These are phyloP conservation scores for Alviniconcha marisindica DNA, from an alignment of 1,140 invertebrate species.

Conservation along the genomic window DNA sequence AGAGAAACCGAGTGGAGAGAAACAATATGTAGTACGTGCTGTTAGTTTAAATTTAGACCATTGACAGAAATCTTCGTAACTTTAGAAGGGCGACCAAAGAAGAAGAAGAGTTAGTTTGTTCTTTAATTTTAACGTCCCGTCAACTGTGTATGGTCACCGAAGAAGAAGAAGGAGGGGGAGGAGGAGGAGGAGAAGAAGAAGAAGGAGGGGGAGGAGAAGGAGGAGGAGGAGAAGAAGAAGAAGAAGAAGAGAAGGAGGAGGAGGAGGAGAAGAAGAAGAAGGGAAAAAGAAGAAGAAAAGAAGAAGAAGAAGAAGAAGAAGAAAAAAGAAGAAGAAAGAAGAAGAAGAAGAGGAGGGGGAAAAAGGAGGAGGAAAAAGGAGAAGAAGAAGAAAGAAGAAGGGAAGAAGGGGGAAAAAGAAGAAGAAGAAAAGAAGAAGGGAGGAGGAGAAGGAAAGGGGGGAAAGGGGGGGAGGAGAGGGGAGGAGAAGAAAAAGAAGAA, in stretches of 20 bases:
- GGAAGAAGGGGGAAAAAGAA: neutral
- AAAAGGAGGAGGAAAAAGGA: neutral
- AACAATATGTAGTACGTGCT: too few species aligned
- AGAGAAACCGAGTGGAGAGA: too few species aligned
- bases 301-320: neutral
- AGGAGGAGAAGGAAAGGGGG: too few species aligned
- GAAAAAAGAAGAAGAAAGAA: neutral
- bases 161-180: neutral
- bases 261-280: neutral
- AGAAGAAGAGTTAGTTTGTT: too few species aligned
- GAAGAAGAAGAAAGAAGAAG: neutral
- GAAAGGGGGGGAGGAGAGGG: too few species aligned
- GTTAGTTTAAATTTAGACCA: too few species aligned
- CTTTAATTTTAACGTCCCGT: too few species aligned
- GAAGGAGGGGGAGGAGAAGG: neutral
- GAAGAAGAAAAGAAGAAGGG: too few species aligned
- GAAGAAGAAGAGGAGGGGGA: conserved; percentile 1
- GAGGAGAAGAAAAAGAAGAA: too few species aligned
- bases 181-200: neutral
- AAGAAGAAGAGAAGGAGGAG: neutral
- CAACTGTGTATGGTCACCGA: neutral
- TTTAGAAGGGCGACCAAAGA: too few species aligned
- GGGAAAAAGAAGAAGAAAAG: neutral
- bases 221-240: conserved; percentile 4
- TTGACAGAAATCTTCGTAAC: too few species aligned